Percentiles rank a stretch among this genome's conserved stretches.
Conservation (phyloP, 2,888 invertebrate species). For the Nasonovia ribisnigri region DNA sequence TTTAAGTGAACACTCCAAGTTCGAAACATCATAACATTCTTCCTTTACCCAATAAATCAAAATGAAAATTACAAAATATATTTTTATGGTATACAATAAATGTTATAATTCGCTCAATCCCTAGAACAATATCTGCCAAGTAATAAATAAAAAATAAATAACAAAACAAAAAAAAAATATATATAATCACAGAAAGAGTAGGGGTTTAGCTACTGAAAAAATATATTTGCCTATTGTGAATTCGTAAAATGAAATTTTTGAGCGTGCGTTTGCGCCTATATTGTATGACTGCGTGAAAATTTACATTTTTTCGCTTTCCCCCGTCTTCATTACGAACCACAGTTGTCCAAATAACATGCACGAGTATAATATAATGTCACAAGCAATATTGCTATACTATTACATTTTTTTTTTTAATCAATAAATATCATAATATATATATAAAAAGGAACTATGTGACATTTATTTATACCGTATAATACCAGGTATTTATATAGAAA, state of each 20-base stretch:
- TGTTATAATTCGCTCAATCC: conserved; percentile 43
- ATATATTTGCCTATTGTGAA: conserved; percentile 52
- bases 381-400: conserved; percentile 59
- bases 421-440: conserved; percentile 57
- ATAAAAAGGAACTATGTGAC: conserved; percentile 64
- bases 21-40: not conserved
- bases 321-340: conserved; percentile 59
- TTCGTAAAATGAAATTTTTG: conserved; percentile 60
- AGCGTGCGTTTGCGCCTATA: conserved; percentile 57
- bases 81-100: conserved; percentile 50
- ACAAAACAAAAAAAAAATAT: conserved; percentile 50
- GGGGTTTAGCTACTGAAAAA: conserved; percentile 51
- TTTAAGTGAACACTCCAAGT: not conserved
- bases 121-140: conserved; percentile 48
- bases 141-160: conserved; percentile 59
- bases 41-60: conserved; percentile 31
- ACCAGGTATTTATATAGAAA: conserved; percentile 53
- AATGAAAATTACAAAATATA: conserved; percentile 59
- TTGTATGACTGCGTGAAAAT: conserved; percentile 50
- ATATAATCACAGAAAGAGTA: conserved; percentile 62
- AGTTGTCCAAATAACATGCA: conserved; percentile 58
- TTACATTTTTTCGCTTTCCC: conserved; percentile 25
- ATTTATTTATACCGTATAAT: conserved; percentile 60
- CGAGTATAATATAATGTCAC: conserved; percentile 55
- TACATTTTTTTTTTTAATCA: conserved; percentile 48